Conservation (phyloP, 2,888 invertebrate species). For the Polymixis lichenea region DNA sequence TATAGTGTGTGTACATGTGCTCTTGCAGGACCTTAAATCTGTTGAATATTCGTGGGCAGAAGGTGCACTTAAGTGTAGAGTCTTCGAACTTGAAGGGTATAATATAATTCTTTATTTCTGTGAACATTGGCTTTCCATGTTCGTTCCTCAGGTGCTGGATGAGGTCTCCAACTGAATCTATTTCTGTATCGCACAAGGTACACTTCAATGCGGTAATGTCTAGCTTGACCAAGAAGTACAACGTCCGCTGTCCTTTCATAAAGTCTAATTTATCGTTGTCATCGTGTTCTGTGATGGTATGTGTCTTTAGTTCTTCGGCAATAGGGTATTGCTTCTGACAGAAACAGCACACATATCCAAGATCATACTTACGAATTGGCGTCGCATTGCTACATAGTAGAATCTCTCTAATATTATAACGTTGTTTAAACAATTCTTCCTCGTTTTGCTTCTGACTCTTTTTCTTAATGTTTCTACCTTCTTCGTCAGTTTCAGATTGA, state of each 20-base stretch:
- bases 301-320: slow-evolving; percentile 75
- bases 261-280: slow-evolving; percentile 67
- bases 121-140: slow-evolving; percentile 55
- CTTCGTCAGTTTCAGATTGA: slow-evolving; percentile 5
- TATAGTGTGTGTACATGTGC: slow-evolving; percentile 74
- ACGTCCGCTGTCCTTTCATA: slow-evolving; percentile 66
- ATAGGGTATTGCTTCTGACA: slow-evolving; percentile 71
- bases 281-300: slow-evolving; percentile 71
- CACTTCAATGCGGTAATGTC: slow-evolving; percentile 74
- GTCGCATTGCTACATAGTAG: slow-evolving; percentile 79
- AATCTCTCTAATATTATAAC: slow-evolving; percentile 72
- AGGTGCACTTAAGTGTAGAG: slow-evolving; percentile 64
- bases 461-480: slow-evolving; percentile 9
- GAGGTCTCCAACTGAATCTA: slow-evolving; percentile 47
- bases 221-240: slow-evolving; percentile 73
- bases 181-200: slow-evolving; percentile 41
- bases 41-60: slow-evolving; percentile 65
- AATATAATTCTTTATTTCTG: slow-evolving; percentile 69
- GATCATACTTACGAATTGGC: slow-evolving; percentile 74
- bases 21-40: slow-evolving; percentile 70
- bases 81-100: slow-evolving; percentile 76
- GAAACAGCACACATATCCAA: slow-evolving; percentile 77
- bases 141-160: slow-evolving; percentile 43
- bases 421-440: slow-evolving; percentile 55
- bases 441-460: slow-evolving; percentile 38